Evolutionary conservation across 1,140 invertebrate genomes (phyloP).

Genomic region (Chironomus striatipennis): DNA sequence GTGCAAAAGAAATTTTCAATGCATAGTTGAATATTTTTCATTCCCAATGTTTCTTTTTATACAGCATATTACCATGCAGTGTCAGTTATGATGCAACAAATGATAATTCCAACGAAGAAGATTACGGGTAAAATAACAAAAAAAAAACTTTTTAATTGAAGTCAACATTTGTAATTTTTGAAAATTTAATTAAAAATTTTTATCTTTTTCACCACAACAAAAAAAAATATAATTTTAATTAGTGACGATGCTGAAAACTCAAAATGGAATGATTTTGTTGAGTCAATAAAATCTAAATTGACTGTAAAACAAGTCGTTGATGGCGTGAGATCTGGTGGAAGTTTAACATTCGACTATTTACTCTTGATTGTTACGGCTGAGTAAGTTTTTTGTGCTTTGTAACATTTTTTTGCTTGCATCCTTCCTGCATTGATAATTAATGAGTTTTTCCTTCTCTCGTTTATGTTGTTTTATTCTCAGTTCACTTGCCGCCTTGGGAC

Average conservation of each 20-base stretch:
- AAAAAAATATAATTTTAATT: neutral
- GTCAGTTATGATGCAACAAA: conserved; percentile 45
- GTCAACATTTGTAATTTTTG: no score
- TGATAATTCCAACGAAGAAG: conserved; percentile 41
- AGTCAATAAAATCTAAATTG: conserved; percentile 65
- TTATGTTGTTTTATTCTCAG: conserved; percentile 34
- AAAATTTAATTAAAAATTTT: no score
- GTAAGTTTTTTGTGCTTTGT: conserved; percentile 44
- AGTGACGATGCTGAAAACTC: conserved; percentile 42
- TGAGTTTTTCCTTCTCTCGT: neutral
- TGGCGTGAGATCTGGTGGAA: conserved; percentile 63
- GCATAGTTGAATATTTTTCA: neutral
- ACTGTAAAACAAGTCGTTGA: conserved; percentile 80
- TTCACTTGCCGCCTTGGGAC: conserved; percentile 48
- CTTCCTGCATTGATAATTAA: neutral
- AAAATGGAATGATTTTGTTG: conserved; percentile 58
- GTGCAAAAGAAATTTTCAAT: neutral
- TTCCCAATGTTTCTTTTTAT: no score
- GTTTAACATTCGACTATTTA: conserved; percentile 75
- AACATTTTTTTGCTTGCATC: conserved; percentile 18
- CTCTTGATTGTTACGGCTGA: conserved; percentile 68
- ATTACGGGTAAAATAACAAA: conserved; percentile 35
- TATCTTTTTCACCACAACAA: no score
- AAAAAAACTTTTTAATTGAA: neutral
- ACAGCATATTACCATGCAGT: conserved; percentile 49